A percentile compares a stretch with the other conserved stretches of the same genome.
These are phyloP conservation scores for Carduelis carduelis DNA, from an alignment of 2,797 vertebrate genomes.

Conservation along the genomic window DNA sequence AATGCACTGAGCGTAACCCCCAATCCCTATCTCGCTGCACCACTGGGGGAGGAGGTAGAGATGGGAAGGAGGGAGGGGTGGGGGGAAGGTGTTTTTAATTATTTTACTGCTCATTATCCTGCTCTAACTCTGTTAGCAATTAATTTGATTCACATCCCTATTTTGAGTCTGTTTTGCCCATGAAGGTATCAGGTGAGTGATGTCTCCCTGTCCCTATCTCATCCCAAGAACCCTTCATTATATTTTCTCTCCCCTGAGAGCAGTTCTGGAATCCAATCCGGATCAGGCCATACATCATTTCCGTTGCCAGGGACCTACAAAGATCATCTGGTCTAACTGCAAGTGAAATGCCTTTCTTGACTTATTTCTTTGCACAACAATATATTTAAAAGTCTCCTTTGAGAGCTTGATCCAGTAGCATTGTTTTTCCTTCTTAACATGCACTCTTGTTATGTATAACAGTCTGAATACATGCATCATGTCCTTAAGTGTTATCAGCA, in stretches of 20 bases:
- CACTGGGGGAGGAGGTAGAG: accelerated
- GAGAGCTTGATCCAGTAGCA: background rate
- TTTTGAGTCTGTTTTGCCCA: background rate
- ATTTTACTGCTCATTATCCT: background rate
- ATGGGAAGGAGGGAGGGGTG: background rate
- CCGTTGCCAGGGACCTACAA: background rate
- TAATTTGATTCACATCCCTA: background rate
- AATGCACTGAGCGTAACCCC: background rate
- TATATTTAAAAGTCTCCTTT: background rate
- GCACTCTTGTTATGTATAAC: background rate
- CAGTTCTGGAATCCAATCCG: background rate
- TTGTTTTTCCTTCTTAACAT: background rate
- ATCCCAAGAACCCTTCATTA: background rate
- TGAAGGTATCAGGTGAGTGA: background rate
- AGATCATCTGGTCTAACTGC: background rate
- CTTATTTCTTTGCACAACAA: background rate
- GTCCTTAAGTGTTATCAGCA: background rate
- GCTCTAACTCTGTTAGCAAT: background rate
- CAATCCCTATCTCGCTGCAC: background rate
- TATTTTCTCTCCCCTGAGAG: background rate
- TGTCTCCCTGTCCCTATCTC: background rate
- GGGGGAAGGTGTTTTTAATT: too few relatives aligned
- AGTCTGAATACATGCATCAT: background rate
- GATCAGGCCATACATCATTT: background rate
- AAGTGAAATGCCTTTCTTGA: background rate